Percentiles rank a stretch among this genome's conserved stretches.
Evolutionary conservation across 2,797 vertebrate genomes (phyloP).

Genomic region (Chloroceryle amazona): DNA sequence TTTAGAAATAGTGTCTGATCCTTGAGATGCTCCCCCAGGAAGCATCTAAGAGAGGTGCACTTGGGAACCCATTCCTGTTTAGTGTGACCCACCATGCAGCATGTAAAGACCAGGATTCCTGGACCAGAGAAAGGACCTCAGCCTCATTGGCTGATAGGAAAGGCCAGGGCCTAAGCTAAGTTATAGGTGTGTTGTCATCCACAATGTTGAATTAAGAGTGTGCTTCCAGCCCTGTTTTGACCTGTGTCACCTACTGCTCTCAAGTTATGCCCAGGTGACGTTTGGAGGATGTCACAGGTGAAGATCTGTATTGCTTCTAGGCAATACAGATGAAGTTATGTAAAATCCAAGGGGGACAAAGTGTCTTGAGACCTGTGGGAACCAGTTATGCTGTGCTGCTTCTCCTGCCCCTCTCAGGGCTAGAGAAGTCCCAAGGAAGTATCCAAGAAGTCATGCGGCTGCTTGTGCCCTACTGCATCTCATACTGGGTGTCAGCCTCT

Average conservation of each 20-base stretch:
- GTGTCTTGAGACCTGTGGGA: background rate
- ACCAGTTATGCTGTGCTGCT: background rate
- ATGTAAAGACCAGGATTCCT: background rate
- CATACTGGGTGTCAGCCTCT: background rate
- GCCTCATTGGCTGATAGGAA: background rate
- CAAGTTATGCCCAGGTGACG: rapidly evolving
- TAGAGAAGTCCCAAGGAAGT: background rate
- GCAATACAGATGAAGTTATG: background rate
- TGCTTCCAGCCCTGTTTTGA: background rate
- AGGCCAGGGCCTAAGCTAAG: background rate
- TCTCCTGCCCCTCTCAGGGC: background rate
- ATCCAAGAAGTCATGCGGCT: background rate
- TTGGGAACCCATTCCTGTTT: background rate
- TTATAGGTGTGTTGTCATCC: background rate
- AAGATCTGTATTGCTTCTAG: background rate
- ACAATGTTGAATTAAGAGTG: background rate
- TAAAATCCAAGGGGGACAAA: background rate
- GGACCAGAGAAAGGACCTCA: background rate
- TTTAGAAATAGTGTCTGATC: background rate
- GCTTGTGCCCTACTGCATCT: background rate
- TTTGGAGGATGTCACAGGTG: background rate
- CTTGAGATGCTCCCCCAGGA: background rate
- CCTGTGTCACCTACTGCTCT: background rate
- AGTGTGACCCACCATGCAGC: background rate
- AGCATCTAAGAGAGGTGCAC: background rate